Percentiles rank a stretch among this genome's conserved stretches.
These are phyloP conservation scores for Cladorhizidae sp. DNA, from an alignment of 37 sponge, comb jelly and placozoan genomes.

Conservation along the genomic window DNA sequence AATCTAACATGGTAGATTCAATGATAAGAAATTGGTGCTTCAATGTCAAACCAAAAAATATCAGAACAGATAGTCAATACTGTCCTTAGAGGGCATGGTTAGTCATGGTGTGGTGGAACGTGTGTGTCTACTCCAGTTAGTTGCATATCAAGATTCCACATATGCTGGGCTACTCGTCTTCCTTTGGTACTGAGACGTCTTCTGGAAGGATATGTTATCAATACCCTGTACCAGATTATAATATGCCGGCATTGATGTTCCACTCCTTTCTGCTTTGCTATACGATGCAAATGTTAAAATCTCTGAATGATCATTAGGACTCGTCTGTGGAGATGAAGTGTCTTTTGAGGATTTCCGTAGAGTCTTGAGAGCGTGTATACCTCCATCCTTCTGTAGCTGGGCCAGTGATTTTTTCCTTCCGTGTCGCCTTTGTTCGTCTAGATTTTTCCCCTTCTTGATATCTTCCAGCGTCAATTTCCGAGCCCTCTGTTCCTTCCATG, in stretches of 20 bases:
- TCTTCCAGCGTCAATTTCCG: background rate
- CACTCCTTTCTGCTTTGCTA: background rate
- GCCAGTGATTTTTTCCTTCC: background rate
- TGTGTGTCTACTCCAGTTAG: too few relatives aligned
- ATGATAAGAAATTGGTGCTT: too few relatives aligned
- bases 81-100: too few relatives aligned
- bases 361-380: too few relatives aligned
- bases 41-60: too few relatives aligned
- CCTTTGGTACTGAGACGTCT: background rate
- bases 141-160: slow-evolving; percentile 1
- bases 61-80: too few relatives aligned
- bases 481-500: background rate
- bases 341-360: background rate
- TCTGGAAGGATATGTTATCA: background rate
- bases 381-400: background rate
- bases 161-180: background rate
- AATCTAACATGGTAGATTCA: too few relatives aligned
- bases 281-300: background rate
- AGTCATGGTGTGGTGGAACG: too few relatives aligned
- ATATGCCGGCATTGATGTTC: slow-evolving; percentile 1
- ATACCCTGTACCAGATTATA: background rate
- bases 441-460: background rate
- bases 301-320: background rate
- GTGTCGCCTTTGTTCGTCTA: background rate
- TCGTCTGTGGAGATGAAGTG: background rate